Percentiles rank a stretch among this genome's conserved stretches.
Conservation (phyloP, 2,888 invertebrate species). For the Formica aserva region DNA sequence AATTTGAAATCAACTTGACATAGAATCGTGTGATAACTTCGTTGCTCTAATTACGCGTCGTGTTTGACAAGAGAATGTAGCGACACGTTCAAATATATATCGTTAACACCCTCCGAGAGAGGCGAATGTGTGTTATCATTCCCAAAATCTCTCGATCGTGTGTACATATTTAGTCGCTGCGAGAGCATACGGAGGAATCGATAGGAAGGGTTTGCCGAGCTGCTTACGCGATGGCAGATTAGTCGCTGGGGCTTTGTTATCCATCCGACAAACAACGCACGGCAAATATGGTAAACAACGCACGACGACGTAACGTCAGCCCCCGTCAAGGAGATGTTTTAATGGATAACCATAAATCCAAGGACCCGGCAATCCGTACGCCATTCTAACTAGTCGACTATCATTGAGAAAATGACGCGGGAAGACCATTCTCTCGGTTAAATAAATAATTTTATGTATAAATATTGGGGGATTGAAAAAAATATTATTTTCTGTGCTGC, state of each 20-base stretch:
- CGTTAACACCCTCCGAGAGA: conserved; percentile 32
- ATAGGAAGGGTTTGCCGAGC: conserved; percentile 55
- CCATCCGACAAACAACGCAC: conserved; percentile 54
- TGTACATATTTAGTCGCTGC: conserved; percentile 46
- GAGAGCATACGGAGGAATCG: conserved; percentile 49
- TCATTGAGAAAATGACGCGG: conserved; percentile 5
- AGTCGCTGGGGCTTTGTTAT: conserved; percentile 52
- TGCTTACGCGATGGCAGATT: conserved; percentile 55
- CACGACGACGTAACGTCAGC: conserved; percentile 64
- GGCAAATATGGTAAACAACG: conserved; percentile 52
- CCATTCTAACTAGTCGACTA: conserved; percentile 42
- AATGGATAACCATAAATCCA: conserved; percentile 56
- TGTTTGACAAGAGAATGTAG: conserved; percentile 26
- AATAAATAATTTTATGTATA: conserved; percentile 30
- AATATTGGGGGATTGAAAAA: neutral
- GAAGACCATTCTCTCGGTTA: neutral
- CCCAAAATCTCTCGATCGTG: conserved; percentile 47
- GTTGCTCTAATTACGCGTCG: neutral
- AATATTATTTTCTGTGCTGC: neutral
- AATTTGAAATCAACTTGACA: conserved; percentile 8
- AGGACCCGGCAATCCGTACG: conserved; percentile 28
- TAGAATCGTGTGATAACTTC: neutral
- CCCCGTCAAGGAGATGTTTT: conserved; percentile 48
- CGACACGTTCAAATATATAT: conserved; percentile 24
- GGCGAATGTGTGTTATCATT: neutral